These are phyloP conservation scores for Hipposideros armiger DNA, from an alignment of 2,113 vertebrate genomes.

Conservation along the genomic window DNA sequence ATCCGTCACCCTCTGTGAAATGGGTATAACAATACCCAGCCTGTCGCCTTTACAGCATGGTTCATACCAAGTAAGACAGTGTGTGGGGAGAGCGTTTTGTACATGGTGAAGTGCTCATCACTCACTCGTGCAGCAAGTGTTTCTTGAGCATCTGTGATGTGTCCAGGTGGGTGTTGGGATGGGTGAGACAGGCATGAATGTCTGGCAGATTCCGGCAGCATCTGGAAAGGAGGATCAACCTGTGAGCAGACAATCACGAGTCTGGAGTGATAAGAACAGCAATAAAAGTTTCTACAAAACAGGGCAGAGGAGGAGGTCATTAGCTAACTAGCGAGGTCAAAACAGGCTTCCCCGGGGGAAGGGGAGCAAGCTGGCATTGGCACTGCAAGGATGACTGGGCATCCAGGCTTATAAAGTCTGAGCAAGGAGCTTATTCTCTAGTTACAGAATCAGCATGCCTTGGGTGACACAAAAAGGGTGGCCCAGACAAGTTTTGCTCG, in stretches of 20 bases:
- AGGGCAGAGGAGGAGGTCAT: background rate
- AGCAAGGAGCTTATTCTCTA: background rate
- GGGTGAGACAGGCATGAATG: background rate
- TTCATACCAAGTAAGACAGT: background rate
- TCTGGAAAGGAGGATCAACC: background rate
- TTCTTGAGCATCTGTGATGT: background rate
- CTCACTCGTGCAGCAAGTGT: background rate
- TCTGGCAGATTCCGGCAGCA: background rate
- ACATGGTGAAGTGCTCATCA: background rate
- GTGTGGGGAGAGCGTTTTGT: background rate
- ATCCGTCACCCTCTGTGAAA: background rate
- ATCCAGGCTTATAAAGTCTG: background rate
- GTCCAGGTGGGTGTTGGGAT: background rate
- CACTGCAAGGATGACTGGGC: accelerated
- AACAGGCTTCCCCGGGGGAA: background rate
- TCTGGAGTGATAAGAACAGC: background rate
- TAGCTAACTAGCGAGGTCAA: background rate
- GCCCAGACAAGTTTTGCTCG: background rate
- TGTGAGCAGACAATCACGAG: background rate
- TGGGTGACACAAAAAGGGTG: background rate
- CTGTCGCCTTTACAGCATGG: background rate
- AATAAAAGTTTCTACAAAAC: background rate
- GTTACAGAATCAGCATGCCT: background rate
- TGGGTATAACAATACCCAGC: background rate
- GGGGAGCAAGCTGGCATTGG: no score